phyloP scores from a whole-genome alignment of 2,888 invertebrate genomes.

The Seira musarum region DNA sequence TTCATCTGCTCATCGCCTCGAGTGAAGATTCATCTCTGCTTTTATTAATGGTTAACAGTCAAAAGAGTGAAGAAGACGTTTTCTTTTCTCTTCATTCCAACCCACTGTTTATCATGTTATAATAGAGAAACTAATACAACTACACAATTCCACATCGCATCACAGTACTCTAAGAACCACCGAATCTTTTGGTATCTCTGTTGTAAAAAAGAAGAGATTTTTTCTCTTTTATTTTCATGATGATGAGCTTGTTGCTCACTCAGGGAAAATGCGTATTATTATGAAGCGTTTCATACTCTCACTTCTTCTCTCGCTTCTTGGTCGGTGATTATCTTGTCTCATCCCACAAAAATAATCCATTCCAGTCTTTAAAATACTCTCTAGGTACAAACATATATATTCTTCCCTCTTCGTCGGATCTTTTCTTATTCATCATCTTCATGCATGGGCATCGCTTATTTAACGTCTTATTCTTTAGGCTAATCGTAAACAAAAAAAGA shows the following conservation, averaged over 20 bases:
- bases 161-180: constrained; percentile 8
- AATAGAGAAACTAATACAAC: neutral
- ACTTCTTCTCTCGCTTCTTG: constrained; percentile 33
- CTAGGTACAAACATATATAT: neutral
- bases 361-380: constrained; percentile 32
- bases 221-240: neutral
- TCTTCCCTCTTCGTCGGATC: constrained; percentile 30
- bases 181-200: too few relatives aligned
- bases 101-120: constrained; percentile 39
- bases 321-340: constrained; percentile 67
- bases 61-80: constrained; percentile 68
- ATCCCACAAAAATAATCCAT: constrained; percentile 62
- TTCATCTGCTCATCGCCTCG: constrained; percentile 66
- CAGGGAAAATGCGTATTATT: constrained; percentile 35
- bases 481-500: too few relatives aligned
- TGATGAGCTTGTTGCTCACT: constrained; percentile 51
- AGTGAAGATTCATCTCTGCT: constrained; percentile 66
- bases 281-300: constrained; percentile 48
- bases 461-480: constrained; percentile 40
- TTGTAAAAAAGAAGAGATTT: too few relatives aligned
- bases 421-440: constrained; percentile 21
- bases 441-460: constrained; percentile 8
- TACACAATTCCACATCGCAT: constrained; percentile 17
- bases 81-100: constrained; percentile 41
- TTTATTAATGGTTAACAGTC: constrained; percentile 69